Conservation (phyloP, 2,888 invertebrate genomes). For the Agrypnus murinus region DNA sequence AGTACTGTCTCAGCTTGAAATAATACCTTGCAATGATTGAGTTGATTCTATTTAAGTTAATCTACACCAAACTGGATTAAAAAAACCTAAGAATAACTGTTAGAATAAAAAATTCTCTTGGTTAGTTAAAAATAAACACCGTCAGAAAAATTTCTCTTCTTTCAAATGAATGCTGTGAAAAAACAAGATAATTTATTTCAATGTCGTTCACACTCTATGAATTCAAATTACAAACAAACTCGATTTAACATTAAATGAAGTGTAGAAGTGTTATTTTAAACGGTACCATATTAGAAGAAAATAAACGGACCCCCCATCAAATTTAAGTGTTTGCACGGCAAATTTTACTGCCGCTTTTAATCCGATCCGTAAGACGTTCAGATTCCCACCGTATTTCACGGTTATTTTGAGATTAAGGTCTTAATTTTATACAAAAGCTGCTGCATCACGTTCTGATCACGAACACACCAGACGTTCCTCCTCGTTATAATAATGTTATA, state of each 20-base stretch:
- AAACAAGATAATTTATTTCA: constrained; percentile 20
- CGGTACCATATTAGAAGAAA: constrained; percentile 15
- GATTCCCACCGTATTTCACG: constrained; percentile 28
- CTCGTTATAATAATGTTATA: constrained; percentile 1
- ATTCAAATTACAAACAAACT: constrained; percentile 23
- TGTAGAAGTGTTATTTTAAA: constrained; percentile 16
- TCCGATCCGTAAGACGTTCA: constrained; percentile 3
- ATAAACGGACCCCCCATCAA: constrained; percentile 22
- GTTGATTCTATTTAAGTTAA: too few species aligned
- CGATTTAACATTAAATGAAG: constrained; percentile 19
- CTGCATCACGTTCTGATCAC: constrained; percentile 30
- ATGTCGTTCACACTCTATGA: constrained; percentile 13
- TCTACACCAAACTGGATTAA: too few species aligned
- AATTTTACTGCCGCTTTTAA: constrained; percentile 18
- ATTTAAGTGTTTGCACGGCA: constrained; percentile 1
- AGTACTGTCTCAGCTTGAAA: too few species aligned
- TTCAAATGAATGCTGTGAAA: too few species aligned
- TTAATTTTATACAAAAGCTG: constrained; percentile 29
- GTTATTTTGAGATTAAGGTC: constrained; percentile 26
- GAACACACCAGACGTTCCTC: constrained; percentile 11
- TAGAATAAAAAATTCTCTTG: too few species aligned
- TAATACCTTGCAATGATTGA: too few species aligned
- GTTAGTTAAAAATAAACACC: too few species aligned
- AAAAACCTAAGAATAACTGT: too few species aligned
- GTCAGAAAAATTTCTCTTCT: too few species aligned